These are phyloP conservation scores for Heliconius hortense DNA, from an alignment of 2,888 invertebrate species.

Conservation along the genomic window DNA sequence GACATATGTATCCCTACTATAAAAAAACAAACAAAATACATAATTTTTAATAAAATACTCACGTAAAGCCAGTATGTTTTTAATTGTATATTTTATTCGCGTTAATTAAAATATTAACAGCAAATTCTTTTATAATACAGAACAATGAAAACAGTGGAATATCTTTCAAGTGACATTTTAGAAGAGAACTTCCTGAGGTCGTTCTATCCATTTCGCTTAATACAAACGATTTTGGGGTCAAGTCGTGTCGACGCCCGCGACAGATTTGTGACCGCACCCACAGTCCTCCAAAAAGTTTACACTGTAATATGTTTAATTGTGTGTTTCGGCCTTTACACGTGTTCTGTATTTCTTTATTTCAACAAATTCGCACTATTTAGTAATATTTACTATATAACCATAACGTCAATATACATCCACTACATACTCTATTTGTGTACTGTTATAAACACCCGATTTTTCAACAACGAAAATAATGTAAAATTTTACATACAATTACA, in stretches of 20 bases:
- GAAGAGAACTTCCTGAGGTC: constrained; percentile 54
- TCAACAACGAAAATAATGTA: constrained; percentile 53
- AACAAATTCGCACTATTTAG: constrained; percentile 22
- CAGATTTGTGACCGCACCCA: constrained; percentile 55
- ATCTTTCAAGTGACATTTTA: constrained; percentile 58
- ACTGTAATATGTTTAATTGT: constrained; percentile 46
- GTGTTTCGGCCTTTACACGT: constrained; percentile 32
- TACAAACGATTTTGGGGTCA: constrained; percentile 56
- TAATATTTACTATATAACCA: constrained; percentile 35
- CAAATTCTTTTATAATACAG: neutral
- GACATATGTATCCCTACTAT: neutral
- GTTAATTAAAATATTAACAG: neutral
- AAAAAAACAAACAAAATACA: no score
- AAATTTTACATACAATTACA: constrained; percentile 59
- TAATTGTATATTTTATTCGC: neutral
- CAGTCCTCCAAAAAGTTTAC: constrained; percentile 55
- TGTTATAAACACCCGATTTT: constrained; percentile 57
- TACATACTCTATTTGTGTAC: constrained; percentile 47
- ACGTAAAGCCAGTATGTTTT: neutral
- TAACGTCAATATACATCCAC: constrained; percentile 39
- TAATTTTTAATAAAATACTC: no score
- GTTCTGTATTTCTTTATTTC: constrained; percentile 28
- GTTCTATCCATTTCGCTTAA: constrained; percentile 48
- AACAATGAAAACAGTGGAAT: constrained; percentile 48
- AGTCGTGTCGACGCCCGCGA: constrained; percentile 56